Conservation (phyloP, 1,140 invertebrate species). For the Drosophila ficusphila region DNA sequence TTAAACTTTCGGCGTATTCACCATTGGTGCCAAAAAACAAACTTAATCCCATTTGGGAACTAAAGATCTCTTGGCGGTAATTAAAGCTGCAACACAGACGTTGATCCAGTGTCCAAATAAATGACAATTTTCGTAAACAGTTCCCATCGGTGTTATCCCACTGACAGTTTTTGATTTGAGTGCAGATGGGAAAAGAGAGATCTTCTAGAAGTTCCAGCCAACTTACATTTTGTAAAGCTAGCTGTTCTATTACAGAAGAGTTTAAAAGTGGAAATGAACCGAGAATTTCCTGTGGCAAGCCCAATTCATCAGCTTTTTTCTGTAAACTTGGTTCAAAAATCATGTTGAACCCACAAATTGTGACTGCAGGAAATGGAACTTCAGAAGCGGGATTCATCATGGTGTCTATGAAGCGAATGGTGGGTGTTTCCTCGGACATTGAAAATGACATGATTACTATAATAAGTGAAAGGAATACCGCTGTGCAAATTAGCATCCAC, state of each 20-base stretch:
- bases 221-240: not conserved
- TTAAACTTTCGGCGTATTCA: slow-evolving; percentile 83
- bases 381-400: slow-evolving; percentile 84
- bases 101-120: slow-evolving; percentile 84
- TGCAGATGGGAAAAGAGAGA: slow-evolving; percentile 84
- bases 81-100: slow-evolving; percentile 88
- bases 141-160: slow-evolving; percentile 86
- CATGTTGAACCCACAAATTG: slow-evolving; percentile 86
- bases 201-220: slow-evolving; percentile 67
- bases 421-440: slow-evolving; percentile 81
- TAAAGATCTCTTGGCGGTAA: slow-evolving; percentile 78
- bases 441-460: slow-evolving; percentile 83
- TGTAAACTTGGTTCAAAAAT: slow-evolving; percentile 15
- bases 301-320: slow-evolving; percentile 3
- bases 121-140: slow-evolving; percentile 86
- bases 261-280: slow-evolving; percentile 17
- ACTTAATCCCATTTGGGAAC: slow-evolving; percentile 85
- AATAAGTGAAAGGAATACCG: slow-evolving; percentile 79
- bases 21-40: slow-evolving; percentile 84
- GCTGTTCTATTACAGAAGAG: not conserved
- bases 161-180: slow-evolving; percentile 85
- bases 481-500: slow-evolving; percentile 82
- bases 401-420: slow-evolving; percentile 86
- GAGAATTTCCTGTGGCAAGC: slow-evolving; percentile 6
- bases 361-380: slow-evolving; percentile 89